A percentile compares a stretch with the other conserved stretches of the same genome.
Evolutionary conservation across 2,113 vertebrate species (phyloP).

Genomic region (Cephalopterus ornatus): DNA sequence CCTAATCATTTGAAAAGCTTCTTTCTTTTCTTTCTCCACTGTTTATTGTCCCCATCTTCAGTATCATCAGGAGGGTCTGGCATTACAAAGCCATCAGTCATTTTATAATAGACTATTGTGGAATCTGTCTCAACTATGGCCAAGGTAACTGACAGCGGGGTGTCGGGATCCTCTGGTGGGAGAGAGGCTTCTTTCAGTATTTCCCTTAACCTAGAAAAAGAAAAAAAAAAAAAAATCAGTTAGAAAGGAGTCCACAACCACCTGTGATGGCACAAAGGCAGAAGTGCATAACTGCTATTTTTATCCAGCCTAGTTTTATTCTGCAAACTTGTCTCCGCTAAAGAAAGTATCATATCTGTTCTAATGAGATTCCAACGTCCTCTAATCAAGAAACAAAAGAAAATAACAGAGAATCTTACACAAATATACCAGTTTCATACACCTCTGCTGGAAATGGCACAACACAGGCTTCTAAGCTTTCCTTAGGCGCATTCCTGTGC

Average conservation of each 20-base stretch:
- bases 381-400: background rate
- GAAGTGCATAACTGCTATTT: background rate
- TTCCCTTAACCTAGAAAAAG: slow-evolving; percentile 70
- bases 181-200: slow-evolving; percentile 69
- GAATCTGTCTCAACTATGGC: slow-evolving; percentile 92
- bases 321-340: background rate
- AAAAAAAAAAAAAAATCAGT: background rate
- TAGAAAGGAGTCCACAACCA: background rate
- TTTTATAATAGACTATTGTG: slow-evolving; percentile 91
- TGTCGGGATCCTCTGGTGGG: slow-evolving; percentile 24
- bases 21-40: slow-evolving; percentile 64
- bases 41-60: slow-evolving; percentile 46
- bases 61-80: slow-evolving; percentile 83
- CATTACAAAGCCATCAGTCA: slow-evolving; percentile 89
- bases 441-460: background rate
- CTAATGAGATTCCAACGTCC: background rate
- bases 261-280: background rate
- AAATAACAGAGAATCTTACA: background rate
- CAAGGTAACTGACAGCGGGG: slow-evolving; percentile 74
- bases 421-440: background rate
- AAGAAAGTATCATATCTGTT: background rate
- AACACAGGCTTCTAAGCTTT: background rate
- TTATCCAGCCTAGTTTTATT: background rate
- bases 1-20: slow-evolving; percentile 36
- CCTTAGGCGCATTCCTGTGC: background rate